phyloP scores from a whole-genome alignment of 1,140 invertebrate species.

The Phenacoccus solenopsis region DNA sequence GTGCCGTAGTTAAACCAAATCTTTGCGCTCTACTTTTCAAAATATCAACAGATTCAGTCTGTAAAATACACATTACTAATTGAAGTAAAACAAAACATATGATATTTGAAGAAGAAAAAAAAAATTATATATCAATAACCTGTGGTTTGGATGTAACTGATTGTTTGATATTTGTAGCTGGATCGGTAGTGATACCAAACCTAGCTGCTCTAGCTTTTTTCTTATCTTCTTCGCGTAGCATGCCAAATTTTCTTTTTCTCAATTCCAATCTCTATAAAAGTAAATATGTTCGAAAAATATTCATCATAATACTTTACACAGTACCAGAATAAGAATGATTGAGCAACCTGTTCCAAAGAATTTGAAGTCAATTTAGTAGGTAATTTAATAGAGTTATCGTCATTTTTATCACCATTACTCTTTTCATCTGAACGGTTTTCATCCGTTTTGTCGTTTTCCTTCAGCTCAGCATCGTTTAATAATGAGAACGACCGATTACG shows the following conservation, averaged over 20 bases:
- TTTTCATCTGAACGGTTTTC: neutral
- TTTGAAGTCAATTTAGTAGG: neutral
- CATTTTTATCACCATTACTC: neutral
- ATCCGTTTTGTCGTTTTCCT: neutral
- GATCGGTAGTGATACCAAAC: neutral
- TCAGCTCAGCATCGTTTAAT: neutral
- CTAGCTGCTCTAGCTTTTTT: neutral
- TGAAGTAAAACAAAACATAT: neutral
- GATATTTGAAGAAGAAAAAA: too few species aligned
- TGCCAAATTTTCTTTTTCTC: conserved; percentile 4
- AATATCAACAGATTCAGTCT: conserved; percentile 4
- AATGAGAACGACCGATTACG: neutral
- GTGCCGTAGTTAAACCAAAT: neutral
- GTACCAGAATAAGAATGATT: too few species aligned
- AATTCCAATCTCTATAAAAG: neutral
- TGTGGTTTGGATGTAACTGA: neutral
- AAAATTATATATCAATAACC: neutral
- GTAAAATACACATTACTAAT: neutral
- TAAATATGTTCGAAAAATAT: neutral
- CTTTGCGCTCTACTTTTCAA: neutral
- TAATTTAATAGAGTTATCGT: neutral
- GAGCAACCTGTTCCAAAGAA: neutral
- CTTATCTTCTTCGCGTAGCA: neutral
- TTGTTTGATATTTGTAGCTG: neutral
- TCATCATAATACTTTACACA: too few species aligned